phyloP scores from a whole-genome alignment of 2,888 invertebrate species.

The Antitype chi region DNA sequence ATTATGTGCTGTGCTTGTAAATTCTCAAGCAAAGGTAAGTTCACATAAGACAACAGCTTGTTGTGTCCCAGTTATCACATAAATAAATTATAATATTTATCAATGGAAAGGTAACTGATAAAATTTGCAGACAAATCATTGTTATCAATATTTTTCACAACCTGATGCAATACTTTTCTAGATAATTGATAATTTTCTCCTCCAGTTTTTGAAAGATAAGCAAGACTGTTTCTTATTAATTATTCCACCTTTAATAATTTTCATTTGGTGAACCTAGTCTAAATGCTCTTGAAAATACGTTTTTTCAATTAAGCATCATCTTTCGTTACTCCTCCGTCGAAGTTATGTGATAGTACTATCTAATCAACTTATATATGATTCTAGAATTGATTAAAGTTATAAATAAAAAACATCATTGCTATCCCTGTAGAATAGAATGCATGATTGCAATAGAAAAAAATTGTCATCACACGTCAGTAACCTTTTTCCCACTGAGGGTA shows the following conservation, averaged over 20 bases:
- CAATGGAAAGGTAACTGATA: slow-evolving; percentile 53
- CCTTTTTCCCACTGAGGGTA: slow-evolving; percentile 3
- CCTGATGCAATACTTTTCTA: slow-evolving; percentile 5
- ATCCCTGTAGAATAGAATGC: background rate
- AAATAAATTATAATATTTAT: slow-evolving; percentile 27
- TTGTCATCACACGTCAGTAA: background rate
- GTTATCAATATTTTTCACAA: slow-evolving; percentile 45
- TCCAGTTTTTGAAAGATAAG: background rate
- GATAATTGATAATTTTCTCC: background rate
- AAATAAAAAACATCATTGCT: slow-evolving; percentile 25
- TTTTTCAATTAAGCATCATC: slow-evolving; percentile 16
- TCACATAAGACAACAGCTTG: background rate
- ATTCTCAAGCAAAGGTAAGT: background rate
- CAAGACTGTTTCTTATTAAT: background rate
- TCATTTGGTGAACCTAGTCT: background rate
- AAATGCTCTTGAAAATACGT: background rate
- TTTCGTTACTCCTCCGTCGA: background rate
- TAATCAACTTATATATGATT: slow-evolving; percentile 24
- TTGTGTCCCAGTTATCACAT: slow-evolving; percentile 9
- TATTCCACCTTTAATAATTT: background rate
- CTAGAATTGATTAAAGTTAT: slow-evolving; percentile 19
- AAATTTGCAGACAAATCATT: slow-evolving; percentile 38
- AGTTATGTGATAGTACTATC: slow-evolving; percentile 43
- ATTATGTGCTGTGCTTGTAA: background rate
- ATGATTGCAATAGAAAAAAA: slow-evolving; percentile 3